Percentiles rank a stretch among this genome's conserved stretches.
phyloP scores from a whole-genome alignment of 1,140 invertebrate species.

The Drosophila arawakana region DNA sequence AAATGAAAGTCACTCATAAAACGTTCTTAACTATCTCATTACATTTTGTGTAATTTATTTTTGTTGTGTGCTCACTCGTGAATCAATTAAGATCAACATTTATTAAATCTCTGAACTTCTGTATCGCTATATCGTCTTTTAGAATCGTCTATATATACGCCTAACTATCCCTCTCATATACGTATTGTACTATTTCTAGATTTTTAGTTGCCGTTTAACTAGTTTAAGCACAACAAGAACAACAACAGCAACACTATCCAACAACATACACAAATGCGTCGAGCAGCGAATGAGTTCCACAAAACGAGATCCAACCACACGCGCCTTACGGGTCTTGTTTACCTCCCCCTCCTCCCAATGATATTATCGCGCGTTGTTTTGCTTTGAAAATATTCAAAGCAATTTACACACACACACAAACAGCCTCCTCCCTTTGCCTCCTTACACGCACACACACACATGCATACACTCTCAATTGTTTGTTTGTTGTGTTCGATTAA shows the following conservation, averaged over 20 bases:
- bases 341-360: constrained; percentile 42
- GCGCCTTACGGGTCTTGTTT: constrained; percentile 49
- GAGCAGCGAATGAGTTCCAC: constrained; percentile 45
- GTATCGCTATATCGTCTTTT: constrained; percentile 16
- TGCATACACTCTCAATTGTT: constrained; percentile 1
- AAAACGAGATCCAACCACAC: constrained; percentile 45
- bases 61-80: constrained; percentile 50
- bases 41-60: constrained; percentile 45
- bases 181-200: constrained; percentile 74
- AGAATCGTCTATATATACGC: constrained; percentile 14
- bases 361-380: constrained; percentile 60
- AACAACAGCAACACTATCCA: constrained; percentile 21
- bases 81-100: constrained; percentile 27
- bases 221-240: constrained; percentile 38
- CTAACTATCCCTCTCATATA: constrained; percentile 57
- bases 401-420: constrained; percentile 29
- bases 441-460: constrained; percentile 6
- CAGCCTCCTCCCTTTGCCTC: background rate
- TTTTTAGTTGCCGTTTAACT: constrained; percentile 60
- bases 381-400: constrained; percentile 24
- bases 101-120: constrained; percentile 38
- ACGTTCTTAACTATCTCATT: constrained; percentile 41
- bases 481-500: constrained; percentile 45
- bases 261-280: constrained; percentile 35
- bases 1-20: constrained; percentile 17